Percentiles rank a stretch among this genome's conserved stretches.
Evolutionary conservation across 2,113 vertebrate species (phyloP).

Genomic region (Pica pica): DNA sequence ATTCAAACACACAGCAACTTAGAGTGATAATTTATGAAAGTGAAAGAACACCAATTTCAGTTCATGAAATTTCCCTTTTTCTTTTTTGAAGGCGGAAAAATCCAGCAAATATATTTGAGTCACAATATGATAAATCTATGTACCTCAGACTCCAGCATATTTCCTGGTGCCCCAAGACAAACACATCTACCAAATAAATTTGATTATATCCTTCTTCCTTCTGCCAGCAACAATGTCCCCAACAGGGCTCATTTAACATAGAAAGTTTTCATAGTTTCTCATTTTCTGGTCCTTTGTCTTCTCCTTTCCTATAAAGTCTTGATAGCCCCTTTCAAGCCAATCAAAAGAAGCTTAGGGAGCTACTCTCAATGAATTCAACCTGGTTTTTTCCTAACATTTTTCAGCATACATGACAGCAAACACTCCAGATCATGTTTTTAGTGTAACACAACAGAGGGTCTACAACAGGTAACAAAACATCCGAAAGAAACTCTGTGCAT

Average conservation of each 20-base stretch:
- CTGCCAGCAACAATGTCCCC: neutral
- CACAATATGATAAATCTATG: neutral
- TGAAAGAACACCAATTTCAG: neutral
- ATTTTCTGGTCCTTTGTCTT: neutral
- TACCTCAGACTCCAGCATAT: neutral
- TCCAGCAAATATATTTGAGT: neutral
- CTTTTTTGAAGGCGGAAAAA: neutral
- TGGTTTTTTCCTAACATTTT: neutral
- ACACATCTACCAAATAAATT: neutral
- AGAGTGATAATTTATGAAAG: neutral
- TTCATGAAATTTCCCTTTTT: neutral
- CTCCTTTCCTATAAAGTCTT: neutral
- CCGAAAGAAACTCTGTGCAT: accelerated
- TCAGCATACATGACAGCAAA: neutral
- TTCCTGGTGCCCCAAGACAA: neutral
- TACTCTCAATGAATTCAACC: neutral
- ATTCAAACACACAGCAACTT: neutral
- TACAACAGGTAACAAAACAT: neutral
- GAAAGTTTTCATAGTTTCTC: neutral
- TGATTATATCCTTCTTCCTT: neutral
- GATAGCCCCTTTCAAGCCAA: neutral
- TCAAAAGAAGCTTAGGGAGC: neutral
- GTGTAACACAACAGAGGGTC: neutral
- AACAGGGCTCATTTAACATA: neutral
- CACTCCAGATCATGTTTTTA: neutral